A percentile compares a stretch with the other conserved stretches of the same genome.
Conservation (phyloP, 2,888 invertebrate genomes). For the Omphaloscelis lunosa region DNA sequence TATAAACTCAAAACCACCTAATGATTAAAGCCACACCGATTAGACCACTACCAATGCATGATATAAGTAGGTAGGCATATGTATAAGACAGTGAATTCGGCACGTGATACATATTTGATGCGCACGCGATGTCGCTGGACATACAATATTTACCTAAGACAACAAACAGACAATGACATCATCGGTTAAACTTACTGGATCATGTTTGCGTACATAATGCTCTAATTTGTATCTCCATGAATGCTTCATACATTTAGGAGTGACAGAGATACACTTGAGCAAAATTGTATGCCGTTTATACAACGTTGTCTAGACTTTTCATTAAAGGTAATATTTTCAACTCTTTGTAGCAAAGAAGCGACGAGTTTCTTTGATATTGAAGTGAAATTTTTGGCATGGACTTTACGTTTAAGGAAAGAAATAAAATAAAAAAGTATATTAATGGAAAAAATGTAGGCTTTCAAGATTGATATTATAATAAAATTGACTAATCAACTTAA, state of each 20-base stretch:
- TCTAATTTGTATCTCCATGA: slow-evolving; percentile 47
- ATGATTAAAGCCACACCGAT: background rate
- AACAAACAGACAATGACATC: slow-evolving; percentile 70
- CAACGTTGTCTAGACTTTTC: slow-evolving; percentile 52
- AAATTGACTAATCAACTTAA: background rate
- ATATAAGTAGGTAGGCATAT: slow-evolving; percentile 8
- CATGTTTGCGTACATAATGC: slow-evolving; percentile 54
- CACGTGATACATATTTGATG: slow-evolving; percentile 59
- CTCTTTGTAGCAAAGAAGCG: slow-evolving; percentile 10
- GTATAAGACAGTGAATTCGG: slow-evolving; percentile 34
- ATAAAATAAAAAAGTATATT: background rate
- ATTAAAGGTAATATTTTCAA: slow-evolving; percentile 40
- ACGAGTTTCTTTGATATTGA: background rate
- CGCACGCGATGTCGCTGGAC: slow-evolving; percentile 49
- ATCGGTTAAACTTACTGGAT: slow-evolving; percentile 61
- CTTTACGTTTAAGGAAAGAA: background rate
- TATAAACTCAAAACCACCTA: slow-evolving; percentile 14
- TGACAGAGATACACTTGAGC: slow-evolving; percentile 26
- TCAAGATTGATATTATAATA: background rate
- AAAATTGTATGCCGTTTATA: slow-evolving; percentile 32
- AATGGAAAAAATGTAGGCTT: background rate
- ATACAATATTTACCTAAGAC: slow-evolving; percentile 66
- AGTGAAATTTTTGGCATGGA: background rate
- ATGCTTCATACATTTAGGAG: slow-evolving; percentile 36
- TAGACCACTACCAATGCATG: slow-evolving; percentile 2